Conservation (phyloP, 1,140 invertebrate species). For the Drosophila nigromelanica region DNA sequence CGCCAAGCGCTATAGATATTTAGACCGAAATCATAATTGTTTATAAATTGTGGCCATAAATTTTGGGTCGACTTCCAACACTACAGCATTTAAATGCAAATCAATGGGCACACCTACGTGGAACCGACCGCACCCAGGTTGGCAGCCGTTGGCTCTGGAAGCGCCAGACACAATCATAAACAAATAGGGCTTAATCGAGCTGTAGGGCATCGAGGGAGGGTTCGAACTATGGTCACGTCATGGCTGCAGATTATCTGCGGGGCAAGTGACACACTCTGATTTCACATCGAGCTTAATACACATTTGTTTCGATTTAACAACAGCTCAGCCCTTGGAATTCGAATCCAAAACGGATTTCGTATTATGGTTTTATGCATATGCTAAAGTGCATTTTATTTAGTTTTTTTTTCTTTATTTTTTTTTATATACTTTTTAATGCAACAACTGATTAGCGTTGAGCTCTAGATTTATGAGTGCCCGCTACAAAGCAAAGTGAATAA, state of each 20-base stretch:
- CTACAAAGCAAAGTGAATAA: constrained; percentile 41
- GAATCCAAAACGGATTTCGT: constrained; percentile 25
- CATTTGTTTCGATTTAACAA: constrained; percentile 70
- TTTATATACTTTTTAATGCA: constrained; percentile 49
- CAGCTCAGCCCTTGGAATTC: constrained; percentile 56
- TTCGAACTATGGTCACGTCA: constrained; percentile 34
- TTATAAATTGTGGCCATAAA: constrained; percentile 75
- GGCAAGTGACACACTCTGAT: constrained; percentile 50
- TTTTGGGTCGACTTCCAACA: constrained; percentile 30
- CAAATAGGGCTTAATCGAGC: constrained; percentile 44
- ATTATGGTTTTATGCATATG: constrained; percentile 25
- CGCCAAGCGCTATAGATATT: constrained; percentile 30
- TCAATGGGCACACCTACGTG: constrained; percentile 56
- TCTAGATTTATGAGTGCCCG: constrained; percentile 62
- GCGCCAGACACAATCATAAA: constrained; percentile 53
- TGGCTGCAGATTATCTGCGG: constrained; percentile 62
- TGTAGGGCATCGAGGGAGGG: background rate
- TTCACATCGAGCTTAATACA: constrained; percentile 45
- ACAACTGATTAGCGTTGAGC: constrained; percentile 74
- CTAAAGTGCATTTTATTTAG: constrained; percentile 53
- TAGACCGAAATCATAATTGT: constrained; percentile 66
- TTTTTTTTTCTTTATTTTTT: constrained; percentile 11
- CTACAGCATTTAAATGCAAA: constrained; percentile 65
- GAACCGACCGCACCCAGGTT: constrained; percentile 48
- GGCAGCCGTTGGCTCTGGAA: constrained; percentile 28